Base-by-base conservation (phyloP, 2,113 vertebrate genomes). In the Peucedramus taeniatus region DNA sequence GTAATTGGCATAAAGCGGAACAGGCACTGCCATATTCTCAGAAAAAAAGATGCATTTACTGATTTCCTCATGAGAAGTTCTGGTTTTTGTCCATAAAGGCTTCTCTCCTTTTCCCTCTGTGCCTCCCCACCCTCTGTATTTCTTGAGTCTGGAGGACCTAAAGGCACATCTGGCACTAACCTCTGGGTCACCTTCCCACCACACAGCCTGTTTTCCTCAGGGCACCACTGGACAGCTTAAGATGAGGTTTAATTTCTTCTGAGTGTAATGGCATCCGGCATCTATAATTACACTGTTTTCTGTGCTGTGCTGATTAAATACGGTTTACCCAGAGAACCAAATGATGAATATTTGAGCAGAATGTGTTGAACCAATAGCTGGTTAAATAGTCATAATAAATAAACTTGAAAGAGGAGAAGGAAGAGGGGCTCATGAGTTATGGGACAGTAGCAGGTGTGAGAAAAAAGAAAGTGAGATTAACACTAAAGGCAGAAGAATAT, bases 251-350 rank as follows among this genome's bases (percentile, higher is more conserved):
- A 96, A 97, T 98, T 98, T 98, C 98, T 98, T 96, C 94, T 91
- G 96, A 97, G 94, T 97, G 95, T 97, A 98, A 97, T 98, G 98
- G 97, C 96, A 98, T 98, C 98, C 91, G 44, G 98, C 98, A 97
- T 97, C 97, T 96, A 96, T 98, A 98, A 98, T 98, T 97, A 97
- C 95, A 96, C 96, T 97, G 84, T 98, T 98, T 98, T 98, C 98
- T 98, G 97, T 98, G 97, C 97, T 97, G 94, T 97, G 97, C 96
- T 98, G 97, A 98, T 98, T 98, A 98, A 98, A 98, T 97, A 97
- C 71, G 72, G 97, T 97, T 97, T 98, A 97, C 94, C 97, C 96
- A 75, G 96, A 98, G 97, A 98, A 96, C 93, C 97, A 97, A 97
- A 97, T 97, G 98, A 98, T 95, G 97, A 97, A 97, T 97, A 97